These are phyloP conservation scores for Aurelia coerulea DNA, from an alignment of 30 jellyfish, hydroid and myxozoan species.

Conservation along the genomic window DNA sequence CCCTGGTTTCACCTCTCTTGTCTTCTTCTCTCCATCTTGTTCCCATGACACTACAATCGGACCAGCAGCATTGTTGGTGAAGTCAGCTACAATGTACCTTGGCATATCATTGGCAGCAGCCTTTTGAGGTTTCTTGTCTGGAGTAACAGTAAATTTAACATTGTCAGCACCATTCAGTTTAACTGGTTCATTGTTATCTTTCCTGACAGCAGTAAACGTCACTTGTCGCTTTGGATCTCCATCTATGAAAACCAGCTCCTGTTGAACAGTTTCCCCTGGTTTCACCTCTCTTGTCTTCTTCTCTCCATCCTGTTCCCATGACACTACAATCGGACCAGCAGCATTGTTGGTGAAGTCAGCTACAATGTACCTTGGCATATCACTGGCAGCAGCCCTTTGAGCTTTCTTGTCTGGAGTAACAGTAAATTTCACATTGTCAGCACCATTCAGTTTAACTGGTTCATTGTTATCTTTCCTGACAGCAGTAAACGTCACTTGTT, in stretches of 20 bases:
- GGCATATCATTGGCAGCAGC: no score
- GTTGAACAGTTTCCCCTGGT: neutral
- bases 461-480: neutral
- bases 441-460: neutral
- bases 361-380: neutral
- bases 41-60: no score
- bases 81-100: no score
- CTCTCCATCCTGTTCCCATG: slow-evolving; percentile 38
- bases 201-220: no score
- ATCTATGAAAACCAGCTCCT: neutral
- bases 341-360: slow-evolving; percentile 27
- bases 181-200: no score
- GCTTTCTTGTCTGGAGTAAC: neutral
- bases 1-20: no score
- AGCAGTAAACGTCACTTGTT: neutral
- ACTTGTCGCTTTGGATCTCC: no score
- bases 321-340: neutral
- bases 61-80: no score
- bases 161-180: no score
- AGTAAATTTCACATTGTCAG: neutral
- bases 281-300: neutral
- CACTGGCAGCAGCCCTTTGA: neutral
- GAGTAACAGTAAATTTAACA: no score
- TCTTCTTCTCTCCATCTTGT: no score
- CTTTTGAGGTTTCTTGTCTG: no score